Evolutionary conservation across 2,888 invertebrate species (phyloP).

Genomic region (Aquatica leii): DNA sequence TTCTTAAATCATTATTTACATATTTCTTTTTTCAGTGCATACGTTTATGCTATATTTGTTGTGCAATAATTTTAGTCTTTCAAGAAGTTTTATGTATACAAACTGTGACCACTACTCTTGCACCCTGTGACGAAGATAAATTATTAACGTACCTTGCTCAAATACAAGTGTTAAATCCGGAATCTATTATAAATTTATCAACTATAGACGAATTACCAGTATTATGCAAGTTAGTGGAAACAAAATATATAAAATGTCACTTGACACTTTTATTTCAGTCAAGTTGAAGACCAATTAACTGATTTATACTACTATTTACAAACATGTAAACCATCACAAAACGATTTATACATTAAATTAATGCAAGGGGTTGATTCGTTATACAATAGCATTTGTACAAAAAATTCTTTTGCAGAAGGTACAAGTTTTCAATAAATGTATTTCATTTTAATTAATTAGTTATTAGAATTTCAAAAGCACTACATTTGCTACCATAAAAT

Average conservation of each 20-base stretch:
- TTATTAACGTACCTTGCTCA: constrained; percentile 63
- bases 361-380: constrained; percentile 60
- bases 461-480: constrained; percentile 53
- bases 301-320: constrained; percentile 57
- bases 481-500: constrained; percentile 58
- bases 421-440: neutral
- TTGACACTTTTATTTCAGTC: constrained; percentile 44
- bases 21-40: neutral
- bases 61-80: neutral
- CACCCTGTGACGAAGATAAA: constrained; percentile 57
- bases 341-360: constrained; percentile 62
- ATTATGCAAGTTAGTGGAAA: constrained; percentile 53
- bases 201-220: constrained; percentile 56
- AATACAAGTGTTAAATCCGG: constrained; percentile 64
- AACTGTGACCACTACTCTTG: constrained; percentile 7
- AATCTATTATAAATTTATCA: constrained; percentile 62
- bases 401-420: constrained; percentile 36
- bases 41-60: neutral
- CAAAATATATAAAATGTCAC: neutral
- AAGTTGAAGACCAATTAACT: constrained; percentile 53
- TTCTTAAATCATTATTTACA: neutral
- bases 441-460: constrained; percentile 5
- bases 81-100: neutral
- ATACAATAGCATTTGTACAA: constrained; percentile 58
- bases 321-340: constrained; percentile 57